Evolutionary conservation across 2,113 vertebrate genomes (phyloP), one percentile per base, ranked within the genome.

Genomic region (Nyctereutes procyonoides): DNA sequence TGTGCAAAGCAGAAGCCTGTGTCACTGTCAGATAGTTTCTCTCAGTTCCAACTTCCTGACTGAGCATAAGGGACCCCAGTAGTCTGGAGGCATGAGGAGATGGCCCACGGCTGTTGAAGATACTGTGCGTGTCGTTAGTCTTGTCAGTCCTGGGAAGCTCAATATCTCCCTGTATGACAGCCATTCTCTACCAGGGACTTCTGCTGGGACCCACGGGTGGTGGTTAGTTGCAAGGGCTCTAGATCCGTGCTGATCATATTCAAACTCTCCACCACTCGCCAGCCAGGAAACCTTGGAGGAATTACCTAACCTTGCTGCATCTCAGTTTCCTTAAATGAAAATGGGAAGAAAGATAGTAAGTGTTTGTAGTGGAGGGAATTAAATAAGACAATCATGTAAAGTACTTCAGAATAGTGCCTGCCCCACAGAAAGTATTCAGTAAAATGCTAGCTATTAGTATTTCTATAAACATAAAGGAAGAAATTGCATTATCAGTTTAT

Each of bases 401-500:
- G 22, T 35, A 19, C 12, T 98, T 67, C n/a, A 32, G 58, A 92
- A 88, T 19, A 88, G 22, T 53, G 43, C 10, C 26, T n/a, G 38
- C 8, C 48, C 32, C 43, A 48, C 2, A 82, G 53, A 15, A 92
- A 32, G 13, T n/a, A 22, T 30, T 88, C 71, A 51, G 15, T 51
- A 77, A n/a, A 96, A 51, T 35, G 32, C n/a, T 69, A n/a, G 32
- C 16, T 53, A 14, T 85, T 85, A 26, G 28, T 35, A 76, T 76
- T 95, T 95, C 20, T 48, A 22, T 35, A 43, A 84, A 69, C 14
- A 56, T 62, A 85, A 71, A 90, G 77, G 58, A 43, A 60, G 58
- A 58, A 76, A 60, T 77, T 84, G 16, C 6, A 12, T 63, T 20
- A 55, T 32, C 2, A 53, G 22, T n/a, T 32, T 51, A 32, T 67